Percentiles rank a stretch among this genome's conserved stretches.
phyloP scores from a whole-genome alignment of 37 sponge, comb jelly and placozoan species.

The Ephydatia muelleri region DNA sequence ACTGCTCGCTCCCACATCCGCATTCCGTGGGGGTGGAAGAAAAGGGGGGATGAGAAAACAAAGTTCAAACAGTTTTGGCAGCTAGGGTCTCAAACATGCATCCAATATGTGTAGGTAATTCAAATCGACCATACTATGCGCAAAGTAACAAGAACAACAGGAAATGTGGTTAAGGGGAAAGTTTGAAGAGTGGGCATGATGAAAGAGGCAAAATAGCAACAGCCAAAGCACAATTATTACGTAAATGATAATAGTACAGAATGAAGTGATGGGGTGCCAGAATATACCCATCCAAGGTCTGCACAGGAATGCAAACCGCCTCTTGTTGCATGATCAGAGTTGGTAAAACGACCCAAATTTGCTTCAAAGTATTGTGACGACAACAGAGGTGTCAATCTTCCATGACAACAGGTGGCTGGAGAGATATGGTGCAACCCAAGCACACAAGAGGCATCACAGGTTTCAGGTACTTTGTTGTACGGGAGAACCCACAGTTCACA shows the following conservation, averaged over 20 bases:
- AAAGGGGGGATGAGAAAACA: not conserved
- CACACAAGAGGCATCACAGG: not conserved
- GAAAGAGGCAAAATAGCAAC: too few relatives aligned
- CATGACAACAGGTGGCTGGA: not conserved
- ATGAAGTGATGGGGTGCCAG: too few relatives aligned
- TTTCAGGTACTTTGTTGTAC: not conserved
- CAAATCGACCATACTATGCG: too few relatives aligned
- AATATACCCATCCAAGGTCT: too few relatives aligned
- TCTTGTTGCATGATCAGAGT: not conserved
- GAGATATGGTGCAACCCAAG: not conserved
- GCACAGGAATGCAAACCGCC: not conserved
- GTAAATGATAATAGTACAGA: too few relatives aligned
- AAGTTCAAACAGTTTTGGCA: not conserved
- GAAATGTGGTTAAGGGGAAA: too few relatives aligned
- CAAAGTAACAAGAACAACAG: too few relatives aligned
- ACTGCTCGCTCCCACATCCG: not conserved
- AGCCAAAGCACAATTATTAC: too few relatives aligned
- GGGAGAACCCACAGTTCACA: not conserved
- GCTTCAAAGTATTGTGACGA: not conserved
- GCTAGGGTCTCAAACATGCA: not conserved
- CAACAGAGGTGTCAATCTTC: not conserved
- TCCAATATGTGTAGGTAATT: too few relatives aligned
- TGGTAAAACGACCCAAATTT: not conserved
- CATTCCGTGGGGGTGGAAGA: not conserved
- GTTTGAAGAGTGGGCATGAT: too few relatives aligned